Evolutionary conservation across 2,113 vertebrate genomes (phyloP).

Genomic region (Neotragus moschatus): DNA sequence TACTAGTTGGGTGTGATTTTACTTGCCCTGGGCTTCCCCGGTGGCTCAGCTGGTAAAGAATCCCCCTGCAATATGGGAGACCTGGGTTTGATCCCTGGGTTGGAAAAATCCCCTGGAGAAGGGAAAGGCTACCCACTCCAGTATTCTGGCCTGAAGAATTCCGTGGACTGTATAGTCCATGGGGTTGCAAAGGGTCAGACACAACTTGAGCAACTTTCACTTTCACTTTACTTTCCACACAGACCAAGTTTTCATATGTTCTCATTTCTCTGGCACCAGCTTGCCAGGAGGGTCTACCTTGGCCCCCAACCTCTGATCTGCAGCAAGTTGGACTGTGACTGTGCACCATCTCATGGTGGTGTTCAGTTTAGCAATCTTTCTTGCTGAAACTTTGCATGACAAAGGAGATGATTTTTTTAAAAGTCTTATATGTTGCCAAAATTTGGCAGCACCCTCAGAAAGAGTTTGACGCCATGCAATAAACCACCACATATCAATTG

Average conservation of each 20-base stretch:
- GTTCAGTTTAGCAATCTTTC: neutral
- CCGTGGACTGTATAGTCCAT: neutral
- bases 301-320: neutral
- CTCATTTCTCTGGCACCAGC: neutral
- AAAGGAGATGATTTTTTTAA: neutral
- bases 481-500: neutral
- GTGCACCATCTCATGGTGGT: accelerated
- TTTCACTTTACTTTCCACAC: neutral
- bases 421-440: neutral
- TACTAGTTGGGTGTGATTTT: neutral
- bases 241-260: neutral
- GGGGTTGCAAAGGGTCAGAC: neutral
- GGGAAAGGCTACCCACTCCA: neutral
- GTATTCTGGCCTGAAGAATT: neutral
- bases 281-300: neutral
- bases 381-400: neutral
- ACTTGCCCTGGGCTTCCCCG: neutral
- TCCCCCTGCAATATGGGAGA: neutral
- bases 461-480: neutral
- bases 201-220: neutral
- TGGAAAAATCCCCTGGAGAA: neutral
- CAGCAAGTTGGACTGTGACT: neutral
- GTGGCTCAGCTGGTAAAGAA: neutral
- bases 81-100: neutral
- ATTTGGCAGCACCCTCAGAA: neutral